Evolutionary conservation across 2,888 invertebrate species (phyloP).

Genomic region (Epistrophe eligans): DNA sequence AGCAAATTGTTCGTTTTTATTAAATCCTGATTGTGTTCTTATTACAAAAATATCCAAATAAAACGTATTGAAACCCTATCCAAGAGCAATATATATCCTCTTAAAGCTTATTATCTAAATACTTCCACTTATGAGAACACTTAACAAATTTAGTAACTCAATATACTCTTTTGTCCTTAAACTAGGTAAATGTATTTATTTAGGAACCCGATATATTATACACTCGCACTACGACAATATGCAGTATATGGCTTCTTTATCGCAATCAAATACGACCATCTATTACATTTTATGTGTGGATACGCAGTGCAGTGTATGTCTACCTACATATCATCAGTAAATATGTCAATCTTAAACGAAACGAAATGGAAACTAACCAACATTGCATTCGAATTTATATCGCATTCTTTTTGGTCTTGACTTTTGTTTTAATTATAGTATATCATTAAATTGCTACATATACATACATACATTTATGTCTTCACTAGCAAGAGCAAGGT

Average conservation of each 20-base stretch:
- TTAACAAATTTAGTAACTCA: conserved; percentile 63
- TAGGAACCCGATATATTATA: neutral
- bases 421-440: neutral
- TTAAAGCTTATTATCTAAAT: conserved; percentile 28
- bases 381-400: conserved; percentile 9
- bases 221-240: neutral
- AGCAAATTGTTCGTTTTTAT: neutral
- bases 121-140: conserved; percentile 55
- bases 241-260: conserved; percentile 21
- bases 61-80: conserved; percentile 14
- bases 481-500: conserved; percentile 14
- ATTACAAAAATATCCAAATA: neutral
- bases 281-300: neutral
- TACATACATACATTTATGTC: neutral
- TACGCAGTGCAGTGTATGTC: neutral
- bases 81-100: conserved; percentile 27
- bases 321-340: neutral
- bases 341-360: neutral
- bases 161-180: conserved; percentile 12
- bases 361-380: neutral
- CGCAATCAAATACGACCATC: too few relatives aligned
- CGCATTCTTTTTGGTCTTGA: neutral
- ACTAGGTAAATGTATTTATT: conserved; percentile 15
- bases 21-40: neutral
- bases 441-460: neutral